These are phyloP conservation scores for Podilymbus podiceps DNA, from an alignment of 2,113 vertebrate species.

Conservation along the genomic window DNA sequence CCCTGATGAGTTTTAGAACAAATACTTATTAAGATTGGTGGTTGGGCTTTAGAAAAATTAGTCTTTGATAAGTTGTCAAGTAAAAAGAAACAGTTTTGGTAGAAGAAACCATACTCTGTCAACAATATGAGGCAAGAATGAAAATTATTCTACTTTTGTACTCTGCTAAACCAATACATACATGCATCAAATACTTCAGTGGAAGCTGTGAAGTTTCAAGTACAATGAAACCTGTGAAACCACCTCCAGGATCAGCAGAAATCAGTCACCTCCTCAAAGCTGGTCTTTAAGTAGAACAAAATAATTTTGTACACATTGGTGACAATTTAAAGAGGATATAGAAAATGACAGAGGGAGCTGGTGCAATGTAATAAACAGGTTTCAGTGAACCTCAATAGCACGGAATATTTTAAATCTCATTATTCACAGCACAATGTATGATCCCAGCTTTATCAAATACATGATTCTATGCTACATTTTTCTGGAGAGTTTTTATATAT, in stretches of 20 bases:
- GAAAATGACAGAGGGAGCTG: not conserved
- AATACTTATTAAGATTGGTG: not conserved
- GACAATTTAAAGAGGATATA: conserved; percentile 16
- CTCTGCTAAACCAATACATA: conserved; percentile 5
- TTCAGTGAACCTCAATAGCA: not conserved
- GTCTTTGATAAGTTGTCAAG: not conserved
- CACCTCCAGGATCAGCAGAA: conserved; percentile 67
- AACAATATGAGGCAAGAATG: conserved; percentile 31
- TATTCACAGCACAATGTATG: not conserved
- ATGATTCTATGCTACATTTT: not conserved
- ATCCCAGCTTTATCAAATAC: not conserved
- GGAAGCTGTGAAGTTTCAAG: conserved; percentile 68
- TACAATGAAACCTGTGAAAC: conserved; percentile 70
- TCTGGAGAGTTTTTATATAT: not conserved
- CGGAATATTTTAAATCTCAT: not conserved
- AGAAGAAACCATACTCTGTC: conserved; percentile 12
- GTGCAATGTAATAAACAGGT: not conserved
- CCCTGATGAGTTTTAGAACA: not conserved
- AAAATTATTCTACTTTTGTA: conserved; percentile 42
- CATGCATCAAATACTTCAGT: conserved; percentile 45
- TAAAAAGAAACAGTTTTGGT: not conserved
- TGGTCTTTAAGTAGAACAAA: conserved; percentile 57
- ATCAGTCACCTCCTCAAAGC: conserved; percentile 46
- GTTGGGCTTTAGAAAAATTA: not conserved
- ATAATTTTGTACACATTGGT: not conserved